These are phyloP conservation scores for Mayetiola destructor DNA, from an alignment of 2,888 invertebrate species.

Conservation along the genomic window DNA sequence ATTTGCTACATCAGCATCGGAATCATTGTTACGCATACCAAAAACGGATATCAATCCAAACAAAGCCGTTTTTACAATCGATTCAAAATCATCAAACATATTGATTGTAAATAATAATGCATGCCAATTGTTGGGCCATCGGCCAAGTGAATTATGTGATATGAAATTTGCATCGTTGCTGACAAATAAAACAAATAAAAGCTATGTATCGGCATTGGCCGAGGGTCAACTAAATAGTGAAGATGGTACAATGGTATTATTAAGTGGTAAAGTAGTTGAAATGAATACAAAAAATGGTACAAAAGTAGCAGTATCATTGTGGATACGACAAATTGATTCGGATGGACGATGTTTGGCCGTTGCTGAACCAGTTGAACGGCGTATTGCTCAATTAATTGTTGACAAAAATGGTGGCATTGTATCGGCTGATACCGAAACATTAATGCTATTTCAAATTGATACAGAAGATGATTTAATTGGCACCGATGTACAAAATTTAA, in stretches of 20 bases:
- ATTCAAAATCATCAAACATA: slow-evolving; percentile 49
- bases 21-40: slow-evolving; percentile 37
- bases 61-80: slow-evolving; percentile 53
- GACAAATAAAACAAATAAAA: slow-evolving; percentile 36
- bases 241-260: slow-evolving; percentile 42
- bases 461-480: slow-evolving; percentile 38
- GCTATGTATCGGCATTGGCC: slow-evolving; percentile 38
- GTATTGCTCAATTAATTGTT: slow-evolving; percentile 24
- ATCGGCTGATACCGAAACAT: slow-evolving; percentile 33
- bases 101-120: slow-evolving; percentile 53
- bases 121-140: slow-evolving; percentile 44
- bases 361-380: slow-evolving; percentile 47
- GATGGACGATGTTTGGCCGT: slow-evolving; percentile 47
- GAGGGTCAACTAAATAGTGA: slow-evolving; percentile 40
- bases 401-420: slow-evolving; percentile 25
- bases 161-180: slow-evolving; percentile 40
- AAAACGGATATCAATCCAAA: slow-evolving; percentile 44
- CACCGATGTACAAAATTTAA: slow-evolving; percentile 37
- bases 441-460: slow-evolving; percentile 42
- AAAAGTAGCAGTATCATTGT: slow-evolving; percentile 47
- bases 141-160: slow-evolving; percentile 39
- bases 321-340: slow-evolving; percentile 44
- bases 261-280: slow-evolving; percentile 54
- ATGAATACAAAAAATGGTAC: slow-evolving; percentile 41
- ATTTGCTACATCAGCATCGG: slow-evolving; percentile 27